phyloP scores from a whole-genome alignment of 2,888 invertebrate species.

The Ptycholaimellus sp. region DNA sequence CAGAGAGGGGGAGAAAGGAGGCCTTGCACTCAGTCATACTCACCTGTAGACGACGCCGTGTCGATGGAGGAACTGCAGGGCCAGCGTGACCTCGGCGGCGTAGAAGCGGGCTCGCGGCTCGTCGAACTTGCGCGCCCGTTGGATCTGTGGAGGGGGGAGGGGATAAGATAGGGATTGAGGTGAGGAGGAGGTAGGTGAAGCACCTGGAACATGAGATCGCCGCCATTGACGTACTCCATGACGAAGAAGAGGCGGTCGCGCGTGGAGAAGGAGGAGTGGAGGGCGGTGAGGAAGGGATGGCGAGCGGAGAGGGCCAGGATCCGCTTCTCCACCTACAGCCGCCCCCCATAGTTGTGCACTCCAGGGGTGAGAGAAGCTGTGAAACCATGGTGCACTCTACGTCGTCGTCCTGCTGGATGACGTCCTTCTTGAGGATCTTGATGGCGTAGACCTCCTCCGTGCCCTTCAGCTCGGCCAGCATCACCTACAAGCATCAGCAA shows the following conservation, averaged over 20 bases:
- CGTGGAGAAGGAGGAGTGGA: conserved; percentile 91
- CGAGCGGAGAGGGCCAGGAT: conserved; percentile 85
- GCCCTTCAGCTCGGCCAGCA: conserved; percentile 78
- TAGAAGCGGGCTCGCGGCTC: conserved; percentile 51
- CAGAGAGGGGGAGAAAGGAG: not conserved
- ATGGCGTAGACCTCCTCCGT: conserved; percentile 54
- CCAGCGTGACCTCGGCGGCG: conserved; percentile 93
- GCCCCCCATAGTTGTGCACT: too few species aligned
- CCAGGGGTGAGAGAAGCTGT: too few species aligned
- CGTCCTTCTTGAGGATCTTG: conserved; percentile 74
- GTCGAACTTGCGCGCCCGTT: conserved; percentile 87
- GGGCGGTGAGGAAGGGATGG: conserved; percentile 87
- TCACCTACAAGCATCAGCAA: conserved; percentile 54
- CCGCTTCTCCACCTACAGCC: conserved; percentile 79
- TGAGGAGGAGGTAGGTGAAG: conserved; percentile 28
- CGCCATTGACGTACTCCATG: conserved; percentile 96
- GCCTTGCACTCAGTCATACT: conserved; percentile 15
- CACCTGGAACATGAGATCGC: conserved; percentile 56
- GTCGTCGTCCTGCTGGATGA: conserved; percentile 92
- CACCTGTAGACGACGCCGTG: conserved; percentile 79
- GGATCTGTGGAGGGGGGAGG: conserved; percentile 71
- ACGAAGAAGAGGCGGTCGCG: conserved; percentile 86
- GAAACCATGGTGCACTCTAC: conserved; percentile 98
- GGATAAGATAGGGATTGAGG: not conserved
- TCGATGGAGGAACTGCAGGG: conserved; percentile 80